Evolutionary conservation across 2,888 invertebrate genomes (phyloP), one percentile per base, ranked within the genome.

Genomic region (Cordilura impudica): DNA sequence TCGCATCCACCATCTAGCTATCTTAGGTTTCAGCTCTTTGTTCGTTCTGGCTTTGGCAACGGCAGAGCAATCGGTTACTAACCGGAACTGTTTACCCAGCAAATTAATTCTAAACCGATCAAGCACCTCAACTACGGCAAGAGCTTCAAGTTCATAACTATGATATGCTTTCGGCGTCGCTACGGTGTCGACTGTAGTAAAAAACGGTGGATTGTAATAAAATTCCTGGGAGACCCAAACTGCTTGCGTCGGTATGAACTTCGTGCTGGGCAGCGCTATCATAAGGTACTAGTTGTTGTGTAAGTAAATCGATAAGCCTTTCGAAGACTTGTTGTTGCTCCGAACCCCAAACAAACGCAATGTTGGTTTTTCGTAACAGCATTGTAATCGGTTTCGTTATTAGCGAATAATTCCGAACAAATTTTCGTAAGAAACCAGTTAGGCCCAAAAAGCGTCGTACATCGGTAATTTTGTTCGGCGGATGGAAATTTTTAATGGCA

Each of bases 381-480:
- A 10, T 16, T 12, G 79, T 86, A 31, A 86, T 49, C 12, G 85
- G 77, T 45, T 60, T 81, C 5, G 69, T 23, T 18, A 78, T 69
- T 8, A n/a, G n/a, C n/a, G n/a, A n/a, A n/a, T n/a, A n/a, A n/a
- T n/a, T n/a, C n/a, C n/a, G n/a, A n/a, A n/a, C 80, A 26, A 81
- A 73, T 65, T 77, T 81, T 31, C 77, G 35, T 26, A 81, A 81
- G 49, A 81, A 81, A 14, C 77, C 73, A 8, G 74, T 74, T 14
- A 74, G 49, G 4, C 79, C 79, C 8, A 81, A 23, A 14, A 82
- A 82, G 12, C 78, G 39, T 43, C 79, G 54, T 3, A 75, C 53
- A 26, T 75, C 71, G 45, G 75, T 65, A 0, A 49, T 21, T 8
- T 69, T 79, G 5, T 29, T 58, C 2, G 79, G 81, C 2, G 31